Evolutionary conservation across 2,113 vertebrate species (phyloP), one percentile per base, ranked within the genome.

Genomic region (Eptatretus burgeri): DNA sequence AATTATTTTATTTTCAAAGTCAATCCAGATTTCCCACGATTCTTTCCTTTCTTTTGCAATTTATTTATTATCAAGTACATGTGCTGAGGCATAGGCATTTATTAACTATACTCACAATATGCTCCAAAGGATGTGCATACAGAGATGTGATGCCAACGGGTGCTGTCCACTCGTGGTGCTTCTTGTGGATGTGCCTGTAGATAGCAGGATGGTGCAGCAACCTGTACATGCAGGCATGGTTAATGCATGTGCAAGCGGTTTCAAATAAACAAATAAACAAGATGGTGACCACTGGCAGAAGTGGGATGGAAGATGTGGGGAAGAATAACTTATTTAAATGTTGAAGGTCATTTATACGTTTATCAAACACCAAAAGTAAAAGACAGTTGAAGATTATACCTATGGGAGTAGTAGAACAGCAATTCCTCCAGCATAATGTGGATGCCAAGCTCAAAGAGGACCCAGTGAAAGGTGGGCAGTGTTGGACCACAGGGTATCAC

Each of bases 131-230:
- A 68, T 93, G 85, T 64, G 82, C 80, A 1, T 93, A 93, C 16
- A 85, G 73, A 20, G 76, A 74, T 63, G 82, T 72, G 10, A 94
- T 51, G 0, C 83, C 81, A 0, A 93, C 73, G 65, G 91, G 87
- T 5, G 87, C 84, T 0, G 91, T 96, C 86, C 88, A 95, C 69
- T 95, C 84, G 0, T 95, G 83, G 70, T 96, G 88, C 70, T 85
- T 78, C 77, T 95, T 96, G 71, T 85, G 86, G 63, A 80, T 75
- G 65, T 73, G 77, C 70, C 84, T 91, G 63, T 85, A 93, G 60
- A 93, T 68, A 49, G 71, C 10, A 0, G 87, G 83, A 52, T 82
- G 80, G 68, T 95, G 91, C 66, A 78, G 75, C 11, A 95, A 72
- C 71, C 91, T 95, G 69, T 9, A 17, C 20, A 20, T 60, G 27